These are phyloP conservation scores for Polyodon spathula DNA, from an alignment of 2,113 vertebrate species.

Conservation along the genomic window DNA sequence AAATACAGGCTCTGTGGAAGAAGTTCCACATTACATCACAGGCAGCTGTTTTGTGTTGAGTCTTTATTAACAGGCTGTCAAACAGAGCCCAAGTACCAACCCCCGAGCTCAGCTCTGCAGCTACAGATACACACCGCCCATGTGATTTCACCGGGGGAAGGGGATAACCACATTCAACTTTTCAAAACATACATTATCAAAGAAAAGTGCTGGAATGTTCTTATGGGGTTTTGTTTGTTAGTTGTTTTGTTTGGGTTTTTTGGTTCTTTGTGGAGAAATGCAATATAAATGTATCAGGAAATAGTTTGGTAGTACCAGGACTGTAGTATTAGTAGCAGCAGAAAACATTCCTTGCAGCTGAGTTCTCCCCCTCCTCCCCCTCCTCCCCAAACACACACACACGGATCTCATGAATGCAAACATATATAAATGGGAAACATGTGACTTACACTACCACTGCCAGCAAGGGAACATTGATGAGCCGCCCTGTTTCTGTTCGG, in stretches of 20 bases:
- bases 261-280: background rate
- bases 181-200: background rate
- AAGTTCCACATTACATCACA: conserved; percentile 73
- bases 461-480: no score
- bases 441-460: background rate
- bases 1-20: conserved; percentile 68
- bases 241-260: no score
- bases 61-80: conserved; percentile 71
- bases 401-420: background rate
- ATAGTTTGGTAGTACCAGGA: background rate
- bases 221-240: no score
- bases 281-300: background rate
- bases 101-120: conserved; percentile 42
- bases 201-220: no score
- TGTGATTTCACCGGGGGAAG: background rate
- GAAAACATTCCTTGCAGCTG: background rate
- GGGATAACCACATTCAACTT: background rate
- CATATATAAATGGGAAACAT: background rate
- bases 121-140: conserved; percentile 1
- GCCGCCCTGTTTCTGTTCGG: no score
- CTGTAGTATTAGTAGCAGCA: background rate
- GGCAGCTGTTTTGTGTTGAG: conserved; percentile 73
- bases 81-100: conserved; percentile 49
- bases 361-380: no score
- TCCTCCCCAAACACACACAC: no score